Base-by-base conservation (phyloP, 2,797 vertebrate genomes). In the Typhlichthys subterraneus region DNA sequence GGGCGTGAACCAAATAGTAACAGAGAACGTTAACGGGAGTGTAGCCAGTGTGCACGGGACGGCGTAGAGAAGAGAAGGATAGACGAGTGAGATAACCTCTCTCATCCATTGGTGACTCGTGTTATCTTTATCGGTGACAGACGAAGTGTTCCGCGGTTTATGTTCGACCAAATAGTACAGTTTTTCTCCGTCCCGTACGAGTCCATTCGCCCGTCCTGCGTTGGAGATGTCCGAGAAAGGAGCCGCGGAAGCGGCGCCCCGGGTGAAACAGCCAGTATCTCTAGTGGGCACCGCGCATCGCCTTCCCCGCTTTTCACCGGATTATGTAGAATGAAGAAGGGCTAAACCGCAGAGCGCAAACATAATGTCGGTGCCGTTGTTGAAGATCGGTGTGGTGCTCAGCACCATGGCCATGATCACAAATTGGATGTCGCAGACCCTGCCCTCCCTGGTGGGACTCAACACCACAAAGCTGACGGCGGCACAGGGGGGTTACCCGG, bases 371-470 rank as follows among this genome's bases (percentile, higher is more conserved):
- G 94, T 96, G 86, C 94, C 95, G 84, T 85, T 97, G 90, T 91
- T 96, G 72, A 96, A 97, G 91, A 95, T 97, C 85, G 95, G 95
- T 78, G 95, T 96, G 83, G 95, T 97, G 89, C 95, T 97, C 77
- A 97, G 96, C 94, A 97, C 96, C 89, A 96, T 96, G 96, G 95
- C 96, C 76, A 96, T 97, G 95, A 96, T 97, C 83, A 96, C 96
- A 90, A 97, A 96, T 94, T 97, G 96, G 96, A 96, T 97, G 96
- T 97, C 94, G 83, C 96, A 97, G 93, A 97, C 95, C 65, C 90
- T 97, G 89, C 96, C 96, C 68, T 95, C 95, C 45, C 90, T 97
- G 81, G 96, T 96, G 88, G 96, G 96, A 84, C 95, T 98, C 81
- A 98, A 97, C 82, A 95, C 94, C 70, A 98, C 96, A 86, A 94